Evolutionary conservation across 2,113 vertebrate species (phyloP), one percentile per base, ranked within the genome.

Genomic region (Macrotus californicus): DNA sequence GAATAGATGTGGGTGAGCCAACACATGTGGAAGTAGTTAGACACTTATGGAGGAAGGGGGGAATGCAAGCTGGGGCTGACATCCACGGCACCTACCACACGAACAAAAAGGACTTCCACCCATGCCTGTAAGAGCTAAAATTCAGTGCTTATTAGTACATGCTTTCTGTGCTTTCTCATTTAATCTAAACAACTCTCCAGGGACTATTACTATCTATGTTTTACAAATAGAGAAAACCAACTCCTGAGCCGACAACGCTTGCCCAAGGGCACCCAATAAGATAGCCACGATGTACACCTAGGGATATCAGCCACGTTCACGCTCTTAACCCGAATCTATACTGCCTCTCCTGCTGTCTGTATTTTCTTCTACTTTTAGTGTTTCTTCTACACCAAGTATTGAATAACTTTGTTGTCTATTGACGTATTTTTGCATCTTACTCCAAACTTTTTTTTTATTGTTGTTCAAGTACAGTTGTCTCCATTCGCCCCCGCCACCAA

Each of bases 211-310:
- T 36, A 43, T 18, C 43, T 3, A 16, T 43, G 52, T 41, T 26
- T 85, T 48, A 86, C 46, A 85, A 83, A 76, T 2, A 36, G 31
- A 93, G 46, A 96, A 95, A 91, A 92, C 52, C 70, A 72, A 81
- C 6, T 21, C 39, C 12, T 54, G 24, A 31, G 43, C 14, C 69
- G 56, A 50, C 21, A 3, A 0, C 79, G 36, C 24, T 36, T 92
- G 64, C 52, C 34, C 86, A 22, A 69, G 73, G 19, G 34, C 13
- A 39, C 26, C 15, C n/a, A 76, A 15, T 50, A 64, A 66, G 54
- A 6, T 39, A 70, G 22, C 46, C 50, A 92, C 13, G 64, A 86
- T 76, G 7, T 64, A 36, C 2, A 66, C 18, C 66, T 29, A 56
- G 9, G 12, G 73, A 26, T 18, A 39, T 26, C 36, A 75, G 36